These are phyloP conservation scores for Craniophora ligustri DNA, from an alignment of 2,888 invertebrate genomes.

Conservation along the genomic window DNA sequence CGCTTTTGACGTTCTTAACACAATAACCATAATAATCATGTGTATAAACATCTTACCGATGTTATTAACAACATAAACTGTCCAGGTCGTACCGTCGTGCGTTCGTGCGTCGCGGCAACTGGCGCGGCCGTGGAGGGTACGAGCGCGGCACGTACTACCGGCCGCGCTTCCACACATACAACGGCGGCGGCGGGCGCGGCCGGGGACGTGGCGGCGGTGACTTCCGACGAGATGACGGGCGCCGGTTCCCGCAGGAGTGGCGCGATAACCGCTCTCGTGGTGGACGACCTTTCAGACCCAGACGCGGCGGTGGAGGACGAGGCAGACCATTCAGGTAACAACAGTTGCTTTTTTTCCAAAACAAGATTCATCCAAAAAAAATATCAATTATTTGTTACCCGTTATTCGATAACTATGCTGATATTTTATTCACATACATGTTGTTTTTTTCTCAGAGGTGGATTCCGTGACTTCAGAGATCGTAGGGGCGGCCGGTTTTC, in stretches of 20 bases:
- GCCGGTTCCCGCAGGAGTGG: conserved; percentile 74
- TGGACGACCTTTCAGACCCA: conserved; percentile 78
- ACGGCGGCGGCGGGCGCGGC: conserved; percentile 88
- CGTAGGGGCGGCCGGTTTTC: conserved; percentile 89
- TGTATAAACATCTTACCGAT: conserved; percentile 1
- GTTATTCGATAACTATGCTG: too few species aligned
- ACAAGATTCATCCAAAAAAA: background rate
- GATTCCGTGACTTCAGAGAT: conserved; percentile 91
- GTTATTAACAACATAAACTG: background rate
- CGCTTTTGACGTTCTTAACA: conserved; percentile 19
- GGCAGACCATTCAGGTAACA: conserved; percentile 82
- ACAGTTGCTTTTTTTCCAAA: too few species aligned
- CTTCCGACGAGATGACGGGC: conserved; percentile 78
- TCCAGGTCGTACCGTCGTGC: conserved; percentile 75
- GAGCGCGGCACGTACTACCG: conserved; percentile 94
- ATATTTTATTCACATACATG: background rate
- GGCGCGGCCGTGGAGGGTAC: conserved; percentile 89
- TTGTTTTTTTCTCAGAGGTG: conserved; percentile 63
- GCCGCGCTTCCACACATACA: conserved; percentile 92
- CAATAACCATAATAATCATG: background rate
- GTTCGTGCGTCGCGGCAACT: conserved; percentile 85
- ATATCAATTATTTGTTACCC: too few species aligned
- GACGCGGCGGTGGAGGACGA: conserved; percentile 78
- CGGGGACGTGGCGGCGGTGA: conserved; percentile 80
- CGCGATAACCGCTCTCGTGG: conserved; percentile 76